Evolutionary conservation across 2,888 invertebrate species (phyloP), one percentile per base, ranked within the genome.

Genomic region (Hyppa rectilinea): DNA sequence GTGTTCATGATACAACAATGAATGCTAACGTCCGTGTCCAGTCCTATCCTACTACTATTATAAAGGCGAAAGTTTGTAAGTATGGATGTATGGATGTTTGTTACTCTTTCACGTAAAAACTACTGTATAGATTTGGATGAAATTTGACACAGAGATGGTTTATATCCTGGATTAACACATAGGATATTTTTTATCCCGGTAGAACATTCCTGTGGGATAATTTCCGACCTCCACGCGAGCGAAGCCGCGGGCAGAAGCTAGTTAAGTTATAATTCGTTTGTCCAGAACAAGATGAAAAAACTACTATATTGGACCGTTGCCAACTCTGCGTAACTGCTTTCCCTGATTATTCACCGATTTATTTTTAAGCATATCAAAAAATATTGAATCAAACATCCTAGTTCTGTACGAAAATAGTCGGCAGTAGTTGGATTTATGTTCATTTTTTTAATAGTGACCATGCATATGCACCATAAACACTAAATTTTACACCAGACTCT

Each of bases 271-370:
- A 75, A 80, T 74, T 73, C 67, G 55, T 71, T 78, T 83, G 69
- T 81, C 75, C 67, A 77, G 79, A 81, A 70, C 68, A 69, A 76
- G 71, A 81, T 77, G 79, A 80, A 85, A 85, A 85, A 85, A 69
- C 70, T 82, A 82, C 86, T 80, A 75, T 80, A 65, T 84, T 92
- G 91, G 90, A 87, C 47, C 64, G 29, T 60, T 85, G 91, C 92
- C 91, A 92, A 85, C 74, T 69, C 52, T 74, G 70, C 71, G 80
- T 79, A 80, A 85, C 80, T 83, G 75, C 84, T 87, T 88, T 89
- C 81, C 71, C 84, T 81, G 85, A 87, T 90, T 90, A 89, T 88
- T 90, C 89, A 88, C 84, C 63, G 58, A 82, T 83, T 89, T 90
- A 91, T 91, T 90, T 90, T 89, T 85, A 85, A 71, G 68, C 49